Evolutionary conservation across 2,113 vertebrate species (phyloP).

Genomic region (Indri indri): DNA sequence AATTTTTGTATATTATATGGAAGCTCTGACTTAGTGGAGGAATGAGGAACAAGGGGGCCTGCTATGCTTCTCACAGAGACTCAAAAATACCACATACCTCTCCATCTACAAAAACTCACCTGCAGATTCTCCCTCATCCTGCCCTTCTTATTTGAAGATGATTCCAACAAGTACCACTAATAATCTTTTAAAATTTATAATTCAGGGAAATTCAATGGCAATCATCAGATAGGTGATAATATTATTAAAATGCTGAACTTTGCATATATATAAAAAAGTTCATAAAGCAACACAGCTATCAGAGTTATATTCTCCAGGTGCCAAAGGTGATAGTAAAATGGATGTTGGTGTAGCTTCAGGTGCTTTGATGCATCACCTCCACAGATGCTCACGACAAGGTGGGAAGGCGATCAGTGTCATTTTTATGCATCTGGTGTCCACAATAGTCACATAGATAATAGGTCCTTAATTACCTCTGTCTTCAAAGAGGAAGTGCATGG

Average conservation of each 20-base stretch:
- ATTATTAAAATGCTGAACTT: background rate
- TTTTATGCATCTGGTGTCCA: background rate
- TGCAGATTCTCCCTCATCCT: background rate
- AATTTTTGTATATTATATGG: too few species aligned
- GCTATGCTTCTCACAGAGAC: background rate
- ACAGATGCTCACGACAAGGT: background rate
- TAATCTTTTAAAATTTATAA: background rate
- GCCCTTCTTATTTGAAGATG: background rate
- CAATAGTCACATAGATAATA: background rate
- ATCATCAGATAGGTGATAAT: background rate
- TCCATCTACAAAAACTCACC: background rate
- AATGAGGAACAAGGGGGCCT: rapidly evolving
- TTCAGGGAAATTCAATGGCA: background rate
- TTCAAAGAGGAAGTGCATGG: background rate
- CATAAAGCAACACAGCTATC: background rate
- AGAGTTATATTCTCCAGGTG: background rate
- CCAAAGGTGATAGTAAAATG: background rate
- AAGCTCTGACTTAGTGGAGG: background rate
- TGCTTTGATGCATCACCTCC: background rate
- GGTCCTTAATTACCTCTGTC: background rate
- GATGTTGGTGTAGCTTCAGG: background rate
- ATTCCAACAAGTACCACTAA: background rate
- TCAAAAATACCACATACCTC: background rate
- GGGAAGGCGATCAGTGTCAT: background rate
- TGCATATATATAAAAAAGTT: background rate